Conservation (phyloP, 2,888 invertebrate species). For the Glyphotaelius pellucidus region DNA sequence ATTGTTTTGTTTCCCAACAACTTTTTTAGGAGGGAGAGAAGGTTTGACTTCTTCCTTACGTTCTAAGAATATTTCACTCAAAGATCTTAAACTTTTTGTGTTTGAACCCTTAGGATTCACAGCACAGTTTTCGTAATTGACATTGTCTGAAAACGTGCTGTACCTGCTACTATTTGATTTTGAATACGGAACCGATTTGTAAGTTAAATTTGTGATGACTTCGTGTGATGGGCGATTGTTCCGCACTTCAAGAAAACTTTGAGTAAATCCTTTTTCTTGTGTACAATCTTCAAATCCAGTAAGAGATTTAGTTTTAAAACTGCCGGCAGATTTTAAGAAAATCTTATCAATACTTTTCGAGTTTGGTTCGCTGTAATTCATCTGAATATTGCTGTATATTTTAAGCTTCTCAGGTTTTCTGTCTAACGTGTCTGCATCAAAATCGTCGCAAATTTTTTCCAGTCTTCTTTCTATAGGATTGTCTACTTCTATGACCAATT, state of each 20-base stretch:
- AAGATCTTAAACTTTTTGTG: constrained; percentile 28
- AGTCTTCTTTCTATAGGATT: constrained; percentile 83
- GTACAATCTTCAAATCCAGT: constrained; percentile 5
- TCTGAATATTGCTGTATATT: constrained; percentile 67
- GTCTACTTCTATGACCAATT: constrained; percentile 88
- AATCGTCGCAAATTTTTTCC: constrained; percentile 84
- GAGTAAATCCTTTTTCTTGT: constrained; percentile 62
- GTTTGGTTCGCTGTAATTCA: constrained; percentile 22
- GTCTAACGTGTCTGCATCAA: constrained; percentile 91
- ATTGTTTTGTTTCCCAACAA: constrained; percentile 72
- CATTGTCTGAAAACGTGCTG: not conserved
- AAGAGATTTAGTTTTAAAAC: constrained; percentile 78
- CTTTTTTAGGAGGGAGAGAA: constrained; percentile 76
- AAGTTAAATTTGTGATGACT: not conserved
- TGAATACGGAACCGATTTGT: constrained; percentile 7
- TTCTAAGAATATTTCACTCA: constrained; percentile 53
- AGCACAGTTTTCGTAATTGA: constrained; percentile 49
- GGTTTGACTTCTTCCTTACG: constrained; percentile 68
- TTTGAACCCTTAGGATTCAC: not conserved
- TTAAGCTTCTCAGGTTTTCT: constrained; percentile 82
- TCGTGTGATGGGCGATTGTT: constrained; percentile 5
- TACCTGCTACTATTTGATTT: not conserved
- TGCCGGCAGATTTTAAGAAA: constrained; percentile 81
- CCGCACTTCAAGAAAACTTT: not conserved
- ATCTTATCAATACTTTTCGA: constrained; percentile 74